Conservation (phyloP, 2,797 vertebrate genomes). For the Rhynchotus rufescens region DNA sequence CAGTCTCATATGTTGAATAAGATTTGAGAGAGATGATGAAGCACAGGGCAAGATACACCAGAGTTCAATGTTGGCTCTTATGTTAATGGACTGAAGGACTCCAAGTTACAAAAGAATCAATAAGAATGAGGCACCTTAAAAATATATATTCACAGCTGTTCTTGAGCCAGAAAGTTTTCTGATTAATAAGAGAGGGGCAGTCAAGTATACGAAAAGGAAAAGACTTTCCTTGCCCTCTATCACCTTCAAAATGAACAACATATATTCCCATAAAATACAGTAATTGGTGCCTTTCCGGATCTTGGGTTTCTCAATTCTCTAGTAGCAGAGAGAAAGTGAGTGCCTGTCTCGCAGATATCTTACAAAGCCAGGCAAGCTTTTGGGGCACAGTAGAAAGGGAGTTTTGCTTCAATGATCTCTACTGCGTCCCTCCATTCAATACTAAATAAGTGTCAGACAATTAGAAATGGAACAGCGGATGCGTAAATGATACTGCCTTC, state of each 20-base stretch:
- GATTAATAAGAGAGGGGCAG: slow-evolving; percentile 53
- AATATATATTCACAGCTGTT: background rate
- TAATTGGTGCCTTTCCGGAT: slow-evolving; percentile 64
- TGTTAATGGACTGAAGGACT: slow-evolving; percentile 53
- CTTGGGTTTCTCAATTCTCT: slow-evolving; percentile 61
- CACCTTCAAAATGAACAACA: slow-evolving; percentile 55
- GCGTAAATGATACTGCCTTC: slow-evolving; percentile 76
- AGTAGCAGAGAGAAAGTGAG: slow-evolving; percentile 13
- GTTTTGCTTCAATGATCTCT: slow-evolving; percentile 55
- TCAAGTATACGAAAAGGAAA: slow-evolving; percentile 46
- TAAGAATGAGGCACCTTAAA: slow-evolving; percentile 42
- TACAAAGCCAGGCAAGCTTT: slow-evolving; percentile 44
- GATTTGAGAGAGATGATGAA: slow-evolving; percentile 47
- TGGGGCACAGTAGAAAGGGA: slow-evolving; percentile 37
- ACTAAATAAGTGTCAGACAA: slow-evolving; percentile 79
- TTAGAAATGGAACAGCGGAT: slow-evolving; percentile 78
- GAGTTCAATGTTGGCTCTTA: slow-evolving; percentile 36
- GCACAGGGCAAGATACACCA: background rate
- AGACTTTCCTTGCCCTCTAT: slow-evolving; percentile 58
- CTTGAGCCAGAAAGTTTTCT: slow-evolving; percentile 39
- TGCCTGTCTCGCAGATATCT: slow-evolving; percentile 33
- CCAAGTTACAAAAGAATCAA: slow-evolving; percentile 42
- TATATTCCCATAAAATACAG: slow-evolving; percentile 53
- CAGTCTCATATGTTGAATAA: slow-evolving; percentile 48
- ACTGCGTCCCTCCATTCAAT: slow-evolving; percentile 71